These are phyloP conservation scores for Drosophila bunnanda DNA, from an alignment of 2,888 invertebrate species.

Conservation along the genomic window DNA sequence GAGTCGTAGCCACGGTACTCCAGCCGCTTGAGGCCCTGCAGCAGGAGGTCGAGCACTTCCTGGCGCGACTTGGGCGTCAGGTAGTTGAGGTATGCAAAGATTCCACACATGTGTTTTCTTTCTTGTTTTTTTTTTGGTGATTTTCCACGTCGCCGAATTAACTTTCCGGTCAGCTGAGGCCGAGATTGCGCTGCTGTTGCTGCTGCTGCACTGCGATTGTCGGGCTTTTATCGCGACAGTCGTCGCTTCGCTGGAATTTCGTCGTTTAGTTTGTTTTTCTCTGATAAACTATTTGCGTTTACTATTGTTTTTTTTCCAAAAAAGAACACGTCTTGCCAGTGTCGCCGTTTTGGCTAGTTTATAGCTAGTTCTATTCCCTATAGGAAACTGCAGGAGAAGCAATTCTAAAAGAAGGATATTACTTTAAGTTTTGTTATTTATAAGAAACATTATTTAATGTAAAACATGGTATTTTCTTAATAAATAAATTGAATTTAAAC, in stretches of 20 bases:
- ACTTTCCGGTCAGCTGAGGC: slow-evolving; percentile 37
- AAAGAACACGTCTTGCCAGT: slow-evolving; percentile 43
- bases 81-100: slow-evolving; percentile 99
- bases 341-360: not conserved
- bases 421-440: no score
- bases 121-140: slow-evolving; percentile 14
- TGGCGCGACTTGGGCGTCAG: slow-evolving; percentile 96
- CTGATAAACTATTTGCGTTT: slow-evolving; percentile 45
- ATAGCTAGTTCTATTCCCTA: not conserved
- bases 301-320: slow-evolving; percentile 8
- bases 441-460: no score
- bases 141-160: slow-evolving; percentile 37
- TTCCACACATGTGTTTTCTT: slow-evolving; percentile 89
- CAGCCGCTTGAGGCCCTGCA: slow-evolving; percentile 96
- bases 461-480: no score
- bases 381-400: not conserved
- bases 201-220: slow-evolving; percentile 34
- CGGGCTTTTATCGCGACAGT: slow-evolving; percentile 36
- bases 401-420: no score
- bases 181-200: slow-evolving; percentile 21
- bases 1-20: slow-evolving; percentile 99
- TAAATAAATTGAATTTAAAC: no score
- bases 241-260: slow-evolving; percentile 32
- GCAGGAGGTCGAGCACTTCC: slow-evolving; percentile 96
- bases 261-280: slow-evolving; percentile 27